Percentiles rank a stretch among this genome's conserved stretches.
Evolutionary conservation across 1,140 invertebrate species (phyloP).

Genomic region (Drosophila sturtevanti): DNA sequence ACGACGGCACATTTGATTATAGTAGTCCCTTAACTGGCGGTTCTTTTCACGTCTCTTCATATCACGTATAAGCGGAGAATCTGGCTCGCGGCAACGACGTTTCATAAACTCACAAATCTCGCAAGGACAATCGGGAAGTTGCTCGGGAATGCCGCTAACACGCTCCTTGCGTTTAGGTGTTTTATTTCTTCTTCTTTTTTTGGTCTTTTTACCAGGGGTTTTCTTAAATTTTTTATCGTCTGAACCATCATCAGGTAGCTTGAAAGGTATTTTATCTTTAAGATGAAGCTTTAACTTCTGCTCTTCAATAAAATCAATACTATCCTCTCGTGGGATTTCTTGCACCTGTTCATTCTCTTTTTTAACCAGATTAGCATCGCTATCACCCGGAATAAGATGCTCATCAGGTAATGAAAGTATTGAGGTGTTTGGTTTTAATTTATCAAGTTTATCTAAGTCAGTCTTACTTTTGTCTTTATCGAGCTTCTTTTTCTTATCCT

Average conservation of each 20-base stretch:
- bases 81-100: conserved; percentile 1
- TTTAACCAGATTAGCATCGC: neutral
- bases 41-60: conserved; percentile 35
- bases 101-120: conserved; percentile 39
- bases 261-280: neutral
- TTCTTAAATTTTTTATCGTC: neutral
- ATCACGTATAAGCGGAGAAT: conserved; percentile 44
- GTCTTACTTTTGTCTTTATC: neutral
- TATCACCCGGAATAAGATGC: neutral
- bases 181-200: neutral
- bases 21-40: conserved; percentile 33
- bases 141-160: neutral
- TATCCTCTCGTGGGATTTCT: neutral
- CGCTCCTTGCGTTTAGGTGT: neutral
- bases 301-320: neutral
- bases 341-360: neutral
- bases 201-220: neutral
- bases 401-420: neutral
- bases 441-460: neutral
- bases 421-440: neutral
- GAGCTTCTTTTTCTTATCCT: neutral
- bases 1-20: conserved; percentile 29
- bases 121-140: conserved; percentile 43
- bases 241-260: neutral
- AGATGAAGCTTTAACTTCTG: neutral